Percentiles rank a stretch among this genome's conserved stretches.
Conservation (phyloP, 2,113 vertebrate species). For the Hassar affinis region DNA sequence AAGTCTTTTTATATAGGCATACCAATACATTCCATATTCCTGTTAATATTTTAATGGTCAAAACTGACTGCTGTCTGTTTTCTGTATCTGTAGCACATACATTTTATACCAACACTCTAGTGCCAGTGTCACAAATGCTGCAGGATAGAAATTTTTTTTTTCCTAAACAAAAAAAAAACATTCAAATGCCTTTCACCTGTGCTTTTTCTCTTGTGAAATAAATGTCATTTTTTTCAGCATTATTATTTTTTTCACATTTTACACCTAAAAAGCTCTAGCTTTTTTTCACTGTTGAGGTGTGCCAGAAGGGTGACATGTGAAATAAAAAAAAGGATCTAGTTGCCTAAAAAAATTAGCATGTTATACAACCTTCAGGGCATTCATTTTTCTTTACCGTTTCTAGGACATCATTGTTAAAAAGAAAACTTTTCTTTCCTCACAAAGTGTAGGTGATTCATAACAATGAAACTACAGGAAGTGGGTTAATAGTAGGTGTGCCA, state of each 20-base stretch:
- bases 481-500: background rate
- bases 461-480: background rate
- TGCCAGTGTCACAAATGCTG: background rate
- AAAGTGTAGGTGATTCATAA: background rate
- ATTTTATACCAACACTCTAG: background rate
- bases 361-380: background rate
- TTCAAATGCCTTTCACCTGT: background rate
- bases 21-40: slow-evolving; percentile 6
- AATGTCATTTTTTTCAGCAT: background rate
- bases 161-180: background rate
- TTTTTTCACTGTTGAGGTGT: background rate
- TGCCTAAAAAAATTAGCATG: background rate
- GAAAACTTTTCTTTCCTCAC: background rate
- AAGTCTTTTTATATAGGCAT: background rate
- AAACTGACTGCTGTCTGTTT: background rate
- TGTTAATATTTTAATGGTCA: background rate
- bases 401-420: too few species aligned
- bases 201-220: background rate
- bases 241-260: background rate
- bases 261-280: background rate
- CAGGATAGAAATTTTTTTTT: background rate
- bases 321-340: background rate
- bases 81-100: background rate
- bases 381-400: background rate
- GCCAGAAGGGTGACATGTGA: background rate